These are phyloP conservation scores for Boulengerochromis microlepis DNA, from an alignment of 2,113 vertebrate genomes.

Conservation along the genomic window DNA sequence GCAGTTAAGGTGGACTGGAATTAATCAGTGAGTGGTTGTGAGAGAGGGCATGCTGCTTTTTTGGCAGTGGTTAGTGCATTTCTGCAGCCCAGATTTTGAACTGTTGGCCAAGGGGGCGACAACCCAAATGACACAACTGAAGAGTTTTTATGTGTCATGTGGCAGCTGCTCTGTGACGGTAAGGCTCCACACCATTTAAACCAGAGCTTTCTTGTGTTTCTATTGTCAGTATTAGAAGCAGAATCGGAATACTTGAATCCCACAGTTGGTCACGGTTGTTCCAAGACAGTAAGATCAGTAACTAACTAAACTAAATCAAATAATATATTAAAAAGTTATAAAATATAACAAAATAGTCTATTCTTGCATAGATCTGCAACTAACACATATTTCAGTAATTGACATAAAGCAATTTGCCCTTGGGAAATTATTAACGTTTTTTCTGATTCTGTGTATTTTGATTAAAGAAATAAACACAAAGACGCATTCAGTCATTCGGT, in stretches of 20 bases:
- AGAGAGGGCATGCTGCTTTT: not conserved
- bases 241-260: not conserved
- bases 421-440: not conserved
- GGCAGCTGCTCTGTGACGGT: not conserved
- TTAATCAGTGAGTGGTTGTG: not conserved
- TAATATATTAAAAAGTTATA: not conserved
- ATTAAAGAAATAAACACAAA: not conserved
- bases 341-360: not conserved
- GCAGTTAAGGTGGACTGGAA: not conserved
- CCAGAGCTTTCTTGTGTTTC: not conserved
- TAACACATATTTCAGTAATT: rapidly evolving
- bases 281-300: not conserved
- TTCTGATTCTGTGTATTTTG: not conserved
- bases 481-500: rapidly evolving
- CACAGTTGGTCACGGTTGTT: not conserved
- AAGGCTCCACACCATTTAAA: not conserved
- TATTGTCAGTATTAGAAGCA: not conserved
- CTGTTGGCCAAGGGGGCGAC: not conserved
- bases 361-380: not conserved
- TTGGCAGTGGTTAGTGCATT: not conserved
- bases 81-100: not conserved
- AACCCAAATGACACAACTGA: not conserved
- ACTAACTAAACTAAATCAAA: not conserved
- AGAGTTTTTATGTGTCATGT: not conserved
- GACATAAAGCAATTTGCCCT: not conserved